Base-by-base conservation (phyloP, 2,888 invertebrate species). In the Drosophila melanosoma region DNA sequence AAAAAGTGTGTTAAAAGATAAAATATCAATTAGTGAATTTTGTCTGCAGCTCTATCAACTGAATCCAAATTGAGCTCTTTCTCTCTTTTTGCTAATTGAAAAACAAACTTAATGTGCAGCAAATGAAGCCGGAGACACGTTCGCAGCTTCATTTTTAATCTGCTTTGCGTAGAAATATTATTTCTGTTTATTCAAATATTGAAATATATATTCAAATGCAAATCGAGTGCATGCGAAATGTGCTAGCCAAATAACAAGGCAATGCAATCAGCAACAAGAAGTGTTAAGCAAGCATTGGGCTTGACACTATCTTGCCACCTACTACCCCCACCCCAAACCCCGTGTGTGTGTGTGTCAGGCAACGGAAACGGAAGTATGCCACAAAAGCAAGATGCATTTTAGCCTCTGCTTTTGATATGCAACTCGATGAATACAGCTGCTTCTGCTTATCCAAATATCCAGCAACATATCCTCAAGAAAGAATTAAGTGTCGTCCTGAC, bases 241-340 rank as follows among this genome's bases (percentile, higher is more conserved):
- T 61, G 66, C 62, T 67, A 70, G 66, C 81, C 86, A 86, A 88
- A 85, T 87, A 85, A 81, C 89, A 85, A 81, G 81, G 69, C 71
- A 75, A 70, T 79, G 85, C 85, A 85, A 89, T 89, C 82, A 81
- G 72, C 81, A 69, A 67, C 78, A 81, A 87, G 74, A 79, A 85
- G 85, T 85, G 85, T 82, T 85, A 76, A 82, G 87, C 89, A 89
- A 89, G 89, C 77, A 83, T 89, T 89, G 87, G 89, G 89, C 56
- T 82, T 85, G 85, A 84, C 85, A 89, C 83, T 82, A 71, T 79
- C 78, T 62, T 49, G 40, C 57, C 40, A 20, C 45, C 17, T 53
- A 11, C 29, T 26, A 26, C 36, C 12, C 3, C 23, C 32, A 15
- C 32, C 58, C 36, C 10, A 7, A 26, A 4, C 35, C n/a, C 23